phyloP scores from a whole-genome alignment of 2,888 invertebrate species.

The Sinopyrophorus schimmeli region DNA sequence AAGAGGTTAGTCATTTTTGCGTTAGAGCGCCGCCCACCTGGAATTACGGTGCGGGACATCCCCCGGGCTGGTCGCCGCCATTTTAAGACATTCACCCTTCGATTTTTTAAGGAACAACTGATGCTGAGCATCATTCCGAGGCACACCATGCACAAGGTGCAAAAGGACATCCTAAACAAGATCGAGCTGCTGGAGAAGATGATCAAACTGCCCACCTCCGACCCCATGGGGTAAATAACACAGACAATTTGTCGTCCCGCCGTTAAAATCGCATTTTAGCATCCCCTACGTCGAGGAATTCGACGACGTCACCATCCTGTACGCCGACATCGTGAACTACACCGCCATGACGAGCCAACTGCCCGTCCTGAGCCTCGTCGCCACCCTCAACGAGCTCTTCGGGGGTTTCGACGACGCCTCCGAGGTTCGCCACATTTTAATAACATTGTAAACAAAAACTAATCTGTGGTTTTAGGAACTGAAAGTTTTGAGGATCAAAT shows the following conservation, averaged over 20 bases:
- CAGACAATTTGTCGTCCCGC: background rate
- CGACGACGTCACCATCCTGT: constrained; percentile 85
- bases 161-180: constrained; percentile 58
- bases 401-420: constrained; percentile 91
- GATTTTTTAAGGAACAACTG: constrained; percentile 69
- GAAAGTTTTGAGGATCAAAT: constrained; percentile 84
- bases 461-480: constrained; percentile 59
- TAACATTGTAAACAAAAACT: background rate
- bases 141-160: constrained; percentile 72
- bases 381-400: constrained; percentile 87
- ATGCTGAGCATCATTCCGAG: constrained; percentile 85
- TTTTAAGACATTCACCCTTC: constrained; percentile 8
- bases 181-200: constrained; percentile 54
- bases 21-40: no score
- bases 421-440: constrained; percentile 60
- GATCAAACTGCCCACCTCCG: constrained; percentile 33
- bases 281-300: constrained; percentile 87
- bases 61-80: background rate
- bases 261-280: constrained; percentile 58
- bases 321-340: constrained; percentile 93
- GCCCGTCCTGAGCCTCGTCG: constrained; percentile 79
- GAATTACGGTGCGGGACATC: no score
- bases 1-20: constrained; percentile 78
- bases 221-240: constrained; percentile 56
- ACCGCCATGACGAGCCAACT: constrained; percentile 84